Evolutionary conservation across 1,140 invertebrate species (phyloP), one percentile per base, ranked within the genome.

Genomic region (Drosophila eugracilis): DNA sequence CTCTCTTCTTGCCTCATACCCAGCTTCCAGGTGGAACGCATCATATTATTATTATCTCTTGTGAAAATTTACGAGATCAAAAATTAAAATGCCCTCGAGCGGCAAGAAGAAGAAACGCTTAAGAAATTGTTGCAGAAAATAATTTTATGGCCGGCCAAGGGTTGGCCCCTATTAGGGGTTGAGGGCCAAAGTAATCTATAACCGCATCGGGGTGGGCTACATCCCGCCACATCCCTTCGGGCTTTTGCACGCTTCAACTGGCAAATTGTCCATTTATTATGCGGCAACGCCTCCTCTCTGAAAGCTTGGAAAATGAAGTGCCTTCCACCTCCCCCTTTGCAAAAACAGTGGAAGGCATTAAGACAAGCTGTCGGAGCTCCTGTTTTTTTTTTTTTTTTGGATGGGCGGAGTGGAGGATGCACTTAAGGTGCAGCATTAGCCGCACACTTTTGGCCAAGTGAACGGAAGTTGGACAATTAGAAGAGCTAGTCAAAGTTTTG

Each of bases 201-300:
- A 86, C 81, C 73, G 50, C 81, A 85, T 77, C 63, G 63, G 52
- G 47, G 30, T 30, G 47, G 45, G 42, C 14, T 19, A 17, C 19
- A 12, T 65, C 69, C 77, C 26, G 88, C 67, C 26, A 86, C 67
- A 81, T 86, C 83, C 83, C 77, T 88, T 53, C 55, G 77, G 77
- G 73, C 83, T 75, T 78, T 81, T 86, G 67, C 66, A 86, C 77
- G 77, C 83, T 88, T 86, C 81, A 88, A 70, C 83, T 83, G 76
- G 78, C 78, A 89, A 89, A 89, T 84, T 89, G 85, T 89, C 84
- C 84, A 88, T 88, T 88, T 88, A 89, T 88, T 88, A 88, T 88
- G 84, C 84, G 78, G 84, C 85, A 88, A 88, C 84, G 84, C 84
- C 84, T 88, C 78, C 78, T 88, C 83, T 79, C 84, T 84, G 75